These are phyloP conservation scores for Hydractinia symbiolongicarpus DNA, from an alignment of 30 jellyfish, hydroid and myxozoan species.

Conservation along the genomic window DNA sequence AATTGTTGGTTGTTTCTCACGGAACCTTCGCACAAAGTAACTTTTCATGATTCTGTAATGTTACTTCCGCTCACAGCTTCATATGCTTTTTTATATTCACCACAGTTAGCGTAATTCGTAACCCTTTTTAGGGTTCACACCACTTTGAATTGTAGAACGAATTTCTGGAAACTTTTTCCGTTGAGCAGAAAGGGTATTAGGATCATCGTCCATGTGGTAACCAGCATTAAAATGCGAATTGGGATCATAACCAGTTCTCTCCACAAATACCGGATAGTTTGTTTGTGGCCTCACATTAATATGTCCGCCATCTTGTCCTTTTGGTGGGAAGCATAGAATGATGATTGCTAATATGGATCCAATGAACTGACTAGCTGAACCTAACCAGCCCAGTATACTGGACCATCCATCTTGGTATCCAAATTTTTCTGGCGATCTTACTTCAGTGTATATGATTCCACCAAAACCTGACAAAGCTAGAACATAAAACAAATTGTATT, in stretches of 20 bases:
- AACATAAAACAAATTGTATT: background rate
- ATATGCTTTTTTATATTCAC: too few relatives aligned
- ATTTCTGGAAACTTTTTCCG: too few relatives aligned
- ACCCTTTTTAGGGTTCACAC: too few relatives aligned
- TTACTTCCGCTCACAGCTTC: too few relatives aligned
- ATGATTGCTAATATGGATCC: background rate
- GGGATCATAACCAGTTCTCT: background rate
- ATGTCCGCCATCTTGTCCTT: slow-evolving; percentile 5
- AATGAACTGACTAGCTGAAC: background rate
- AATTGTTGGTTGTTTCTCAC: too few relatives aligned
- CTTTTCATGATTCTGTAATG: too few relatives aligned
- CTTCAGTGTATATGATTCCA: background rate
- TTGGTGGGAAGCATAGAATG: background rate
- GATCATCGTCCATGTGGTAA: background rate
- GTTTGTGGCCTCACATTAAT: slow-evolving; percentile 5
- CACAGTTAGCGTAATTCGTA: too few relatives aligned
- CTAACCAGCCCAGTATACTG: background rate
- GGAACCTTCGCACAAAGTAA: too few relatives aligned
- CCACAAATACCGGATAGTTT: background rate
- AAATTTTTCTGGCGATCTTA: background rate
- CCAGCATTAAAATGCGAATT: background rate
- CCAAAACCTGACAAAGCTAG: slow-evolving; percentile 4
- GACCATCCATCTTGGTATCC: background rate
- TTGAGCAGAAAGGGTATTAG: too few relatives aligned
- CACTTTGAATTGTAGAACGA: too few relatives aligned